Percentiles rank a stretch among this genome's conserved stretches.
Evolutionary conservation across 2,113 vertebrate genomes (phyloP).

Genomic region (Ciconia boyciana): DNA sequence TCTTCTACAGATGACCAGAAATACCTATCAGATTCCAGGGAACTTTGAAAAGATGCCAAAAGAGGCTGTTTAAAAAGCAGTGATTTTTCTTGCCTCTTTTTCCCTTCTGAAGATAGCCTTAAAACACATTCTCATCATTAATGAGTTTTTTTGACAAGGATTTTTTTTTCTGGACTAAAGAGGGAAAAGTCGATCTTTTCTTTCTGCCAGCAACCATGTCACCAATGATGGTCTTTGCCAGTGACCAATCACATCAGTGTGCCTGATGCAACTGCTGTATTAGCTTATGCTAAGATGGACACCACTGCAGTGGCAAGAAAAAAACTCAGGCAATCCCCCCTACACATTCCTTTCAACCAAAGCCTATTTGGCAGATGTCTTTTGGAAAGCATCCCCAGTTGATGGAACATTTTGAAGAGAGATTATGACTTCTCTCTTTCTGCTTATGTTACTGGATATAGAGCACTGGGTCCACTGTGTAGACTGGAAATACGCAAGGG

Average conservation of each 20-base stretch:
- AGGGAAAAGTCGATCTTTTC: not conserved
- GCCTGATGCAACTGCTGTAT: not conserved
- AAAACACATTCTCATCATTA: not conserved
- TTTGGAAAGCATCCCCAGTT: not conserved
- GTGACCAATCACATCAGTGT: not conserved
- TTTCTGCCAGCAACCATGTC: not conserved
- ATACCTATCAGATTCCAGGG: not conserved
- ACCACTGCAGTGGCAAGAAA: not conserved
- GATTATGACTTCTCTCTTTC: not conserved
- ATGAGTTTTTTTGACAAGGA: not conserved
- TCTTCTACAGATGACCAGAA: not conserved
- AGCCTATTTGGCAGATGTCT: not conserved
- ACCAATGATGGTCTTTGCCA: not conserved
- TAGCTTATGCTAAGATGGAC: not conserved
- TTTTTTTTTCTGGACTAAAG: not conserved
- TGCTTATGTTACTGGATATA: not conserved
- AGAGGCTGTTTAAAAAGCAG: not conserved
- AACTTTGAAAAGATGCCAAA: not conserved
- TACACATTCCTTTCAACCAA: not conserved
- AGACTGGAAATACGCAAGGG: not conserved
- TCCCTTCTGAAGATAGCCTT: not conserved
- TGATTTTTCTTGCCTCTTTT: not conserved
- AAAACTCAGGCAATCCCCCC: not conserved
- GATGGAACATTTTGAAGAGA: not conserved
- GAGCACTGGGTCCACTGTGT: not conserved